These are phyloP conservation scores for Acanthaster planci DNA, from an alignment of 35 echinoderm and acorn worm species.

Conservation along the genomic window DNA sequence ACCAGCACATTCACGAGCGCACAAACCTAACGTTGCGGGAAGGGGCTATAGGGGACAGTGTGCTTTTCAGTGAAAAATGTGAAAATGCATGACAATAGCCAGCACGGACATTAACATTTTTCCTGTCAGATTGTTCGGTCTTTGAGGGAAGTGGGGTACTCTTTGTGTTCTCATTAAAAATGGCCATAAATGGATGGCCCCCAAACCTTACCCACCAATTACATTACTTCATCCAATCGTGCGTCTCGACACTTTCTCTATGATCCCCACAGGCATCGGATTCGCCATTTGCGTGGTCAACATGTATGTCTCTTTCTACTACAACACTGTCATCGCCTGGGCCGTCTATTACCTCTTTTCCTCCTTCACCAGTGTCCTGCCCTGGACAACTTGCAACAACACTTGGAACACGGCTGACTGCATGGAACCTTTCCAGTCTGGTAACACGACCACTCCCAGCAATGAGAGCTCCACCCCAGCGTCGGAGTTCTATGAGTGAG, in stretches of 20 bases:
- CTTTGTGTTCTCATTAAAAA: too few relatives aligned
- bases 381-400: conserved; percentile 86
- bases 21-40: too few relatives aligned
- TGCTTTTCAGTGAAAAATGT: too few relatives aligned
- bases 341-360: conserved; percentile 78
- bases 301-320: conserved; percentile 81
- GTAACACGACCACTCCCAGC: neutral
- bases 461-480: conserved; percentile 59
- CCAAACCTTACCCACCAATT: too few relatives aligned
- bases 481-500: conserved; percentile 89
- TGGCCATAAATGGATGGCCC: too few relatives aligned
- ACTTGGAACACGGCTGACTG: conserved; percentile 82
- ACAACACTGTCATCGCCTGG: conserved; percentile 95
- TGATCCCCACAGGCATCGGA: conserved; percentile 59
- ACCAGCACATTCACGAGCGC: too few relatives aligned
- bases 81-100: too few relatives aligned
- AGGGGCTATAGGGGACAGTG: too few relatives aligned
- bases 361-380: conserved; percentile 67
- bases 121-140: too few relatives aligned
- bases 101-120: too few relatives aligned
- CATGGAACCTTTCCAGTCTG: conserved; percentile 35
- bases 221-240: too few relatives aligned
- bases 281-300: conserved; percentile 81
- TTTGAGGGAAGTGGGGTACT: too few relatives aligned
- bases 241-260: neutral